These are phyloP conservation scores for Thalassaphorura encarpata DNA, from an alignment of 1,140 invertebrate species.

Conservation along the genomic window DNA sequence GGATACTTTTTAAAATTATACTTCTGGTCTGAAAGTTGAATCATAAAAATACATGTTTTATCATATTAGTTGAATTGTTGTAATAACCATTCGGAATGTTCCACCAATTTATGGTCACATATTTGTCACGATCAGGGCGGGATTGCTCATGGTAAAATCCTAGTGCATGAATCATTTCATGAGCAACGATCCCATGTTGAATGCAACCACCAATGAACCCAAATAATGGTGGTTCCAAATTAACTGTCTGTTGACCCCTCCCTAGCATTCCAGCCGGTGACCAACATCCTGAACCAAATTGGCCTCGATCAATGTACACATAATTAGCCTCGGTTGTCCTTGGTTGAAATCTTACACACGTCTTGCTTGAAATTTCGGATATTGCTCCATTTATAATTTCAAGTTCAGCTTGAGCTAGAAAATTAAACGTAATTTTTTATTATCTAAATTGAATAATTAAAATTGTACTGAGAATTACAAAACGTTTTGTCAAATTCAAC, in stretches of 20 bases:
- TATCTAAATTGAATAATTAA: constrained; percentile 22
- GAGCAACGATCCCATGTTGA: constrained; percentile 46
- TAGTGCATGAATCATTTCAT: constrained; percentile 54
- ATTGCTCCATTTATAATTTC: constrained; percentile 30
- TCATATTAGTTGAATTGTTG: too few species aligned
- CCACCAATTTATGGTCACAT: constrained; percentile 49
- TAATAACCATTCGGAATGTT: constrained; percentile 49
- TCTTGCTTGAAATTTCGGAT: constrained; percentile 46
- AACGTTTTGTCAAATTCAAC: constrained; percentile 7
- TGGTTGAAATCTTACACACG: constrained; percentile 49
- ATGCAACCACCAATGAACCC: constrained; percentile 36
- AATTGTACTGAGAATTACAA: constrained; percentile 7
- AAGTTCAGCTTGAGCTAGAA: not conserved
- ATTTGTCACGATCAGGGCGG: constrained; percentile 52
- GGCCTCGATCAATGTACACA: constrained; percentile 35
- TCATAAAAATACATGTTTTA: too few species aligned
- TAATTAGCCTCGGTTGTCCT: constrained; percentile 45
- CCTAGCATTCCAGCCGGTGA: constrained; percentile 44
- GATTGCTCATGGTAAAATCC: constrained; percentile 60
- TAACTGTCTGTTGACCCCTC: constrained; percentile 47
- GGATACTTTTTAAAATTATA: not conserved
- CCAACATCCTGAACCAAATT: constrained; percentile 41
- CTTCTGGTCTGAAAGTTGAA: not conserved
- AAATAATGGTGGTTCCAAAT: constrained; percentile 46
- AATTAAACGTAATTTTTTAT: constrained; percentile 28